Percentiles rank a stretch among this genome's conserved stretches.
Evolutionary conservation across 1,140 invertebrate genomes (phyloP).

Genomic region (Drosophila pseudoobscura): DNA sequence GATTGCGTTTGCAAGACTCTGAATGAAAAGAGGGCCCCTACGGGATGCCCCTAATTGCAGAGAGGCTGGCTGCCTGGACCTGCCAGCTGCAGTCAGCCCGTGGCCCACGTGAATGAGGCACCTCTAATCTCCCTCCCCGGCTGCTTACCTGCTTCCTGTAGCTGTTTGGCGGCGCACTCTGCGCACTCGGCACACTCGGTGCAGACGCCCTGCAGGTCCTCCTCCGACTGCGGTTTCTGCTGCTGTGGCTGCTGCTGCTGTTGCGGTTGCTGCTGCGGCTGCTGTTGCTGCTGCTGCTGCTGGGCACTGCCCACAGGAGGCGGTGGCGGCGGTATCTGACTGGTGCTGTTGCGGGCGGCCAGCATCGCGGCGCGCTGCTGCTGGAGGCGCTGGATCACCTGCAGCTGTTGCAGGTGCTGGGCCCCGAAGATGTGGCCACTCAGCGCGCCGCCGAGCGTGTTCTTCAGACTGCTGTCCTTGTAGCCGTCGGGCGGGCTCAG

Average conservation of each 20-base stretch:
- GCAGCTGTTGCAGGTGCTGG: conserved; percentile 86
- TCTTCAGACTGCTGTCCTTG: conserved; percentile 88
- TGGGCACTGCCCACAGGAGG: conserved; percentile 61
- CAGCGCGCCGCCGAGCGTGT: conserved; percentile 85
- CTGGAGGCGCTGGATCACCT: conserved; percentile 85
- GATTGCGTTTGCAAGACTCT: conserved; percentile 33
- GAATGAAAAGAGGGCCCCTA: conserved; percentile 40
- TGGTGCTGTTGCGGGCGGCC: conserved; percentile 72
- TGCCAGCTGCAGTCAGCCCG: background rate
- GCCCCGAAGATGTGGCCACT: conserved; percentile 86
- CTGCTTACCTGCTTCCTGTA: conserved; percentile 80
- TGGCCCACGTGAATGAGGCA: too few relatives aligned
- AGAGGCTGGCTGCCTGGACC: background rate
- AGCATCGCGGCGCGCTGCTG: conserved; percentile 83
- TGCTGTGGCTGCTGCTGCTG: conserved; percentile 60
- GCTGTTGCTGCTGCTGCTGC: conserved; percentile 47
- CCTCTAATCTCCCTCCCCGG: background rate
- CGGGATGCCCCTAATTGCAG: conserved; percentile 52
- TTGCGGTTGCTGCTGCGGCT: conserved; percentile 42
- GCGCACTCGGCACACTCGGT: conserved; percentile 83
- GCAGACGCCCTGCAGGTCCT: conserved; percentile 78
- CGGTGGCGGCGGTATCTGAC: conserved; percentile 77
- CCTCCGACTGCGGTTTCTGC: conserved; percentile 62
- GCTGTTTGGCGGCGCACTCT: conserved; percentile 82
- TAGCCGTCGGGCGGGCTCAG: conserved; percentile 93